These are phyloP conservation scores for Drosophila vallismaia DNA, from an alignment of 2,888 invertebrate species.

Conservation along the genomic window DNA sequence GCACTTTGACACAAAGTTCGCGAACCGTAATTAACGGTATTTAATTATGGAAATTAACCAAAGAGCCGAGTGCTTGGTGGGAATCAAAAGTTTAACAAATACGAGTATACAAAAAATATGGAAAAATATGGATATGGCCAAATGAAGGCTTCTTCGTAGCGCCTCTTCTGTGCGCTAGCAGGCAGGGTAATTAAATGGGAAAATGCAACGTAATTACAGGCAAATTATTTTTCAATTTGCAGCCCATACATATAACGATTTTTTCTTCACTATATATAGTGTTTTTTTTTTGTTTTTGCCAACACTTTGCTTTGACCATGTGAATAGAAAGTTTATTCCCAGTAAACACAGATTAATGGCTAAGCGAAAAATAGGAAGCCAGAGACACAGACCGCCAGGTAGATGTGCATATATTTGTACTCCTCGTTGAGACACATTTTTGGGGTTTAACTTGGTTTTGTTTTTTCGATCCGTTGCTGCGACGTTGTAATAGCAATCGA, in stretches of 20 bases:
- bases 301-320: conserved; percentile 57
- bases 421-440: conserved; percentile 77
- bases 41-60: conserved; percentile 78
- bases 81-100: conserved; percentile 48
- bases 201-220: conserved; percentile 74
- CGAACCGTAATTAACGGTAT: conserved; percentile 68
- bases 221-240: conserved; percentile 77
- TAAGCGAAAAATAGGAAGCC: conserved; percentile 24
- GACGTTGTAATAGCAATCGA: neutral
- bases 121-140: conserved; percentile 2
- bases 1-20: conserved; percentile 13
- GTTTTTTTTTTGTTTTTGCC: conserved; percentile 33
- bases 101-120: conserved; percentile 11
- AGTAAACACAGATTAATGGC: conserved; percentile 37
- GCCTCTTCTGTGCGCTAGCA: conserved; percentile 14
- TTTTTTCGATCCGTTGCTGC: neutral
- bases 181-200: conserved; percentile 68
- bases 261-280: neutral
- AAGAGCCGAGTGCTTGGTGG: conserved; percentile 51
- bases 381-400: conserved; percentile 75
- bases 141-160: conserved; percentile 30
- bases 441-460: neutral
- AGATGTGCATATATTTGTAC: conserved; percentile 76
- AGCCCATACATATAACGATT: conserved; percentile 34
- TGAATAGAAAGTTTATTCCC: conserved; percentile 68